Base-by-base conservation (phyloP, 1,140 invertebrate species). In the Elysia chlorotica region DNA sequence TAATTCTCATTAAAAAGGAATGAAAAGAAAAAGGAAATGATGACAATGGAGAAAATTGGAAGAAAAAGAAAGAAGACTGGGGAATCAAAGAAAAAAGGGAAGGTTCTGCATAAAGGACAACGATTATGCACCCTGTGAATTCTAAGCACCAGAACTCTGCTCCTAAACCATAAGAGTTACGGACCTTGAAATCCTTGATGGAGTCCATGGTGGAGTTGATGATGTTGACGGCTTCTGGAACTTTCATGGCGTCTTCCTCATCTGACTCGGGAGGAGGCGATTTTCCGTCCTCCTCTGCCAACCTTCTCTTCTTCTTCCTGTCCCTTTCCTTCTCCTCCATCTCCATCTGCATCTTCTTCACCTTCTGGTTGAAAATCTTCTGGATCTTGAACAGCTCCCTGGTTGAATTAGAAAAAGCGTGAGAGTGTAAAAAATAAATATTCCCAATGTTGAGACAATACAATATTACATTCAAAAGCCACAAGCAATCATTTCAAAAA, bases 291-390 rank as follows among this genome's bases (percentile, higher is more conserved):
- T 82, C 78, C 19, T 81, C 80, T 33, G 82, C 78, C 31, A 81
- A 71, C 70, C 79, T 71, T 38, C 76, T 79, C 56, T 83, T 83
- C 73, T 85, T 87, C 75, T 79, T 81, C 41, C 76, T 80, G 38
- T 84, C 87, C 6, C 84, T 71, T 53, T 83, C 82, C 2, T 77
- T 63, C 38, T 86, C 86, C 33, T 85, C 85, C 36, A 79, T 76
- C 74, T 87, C 86, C 74, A 78, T 78, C 71, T 73, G 48, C 59
- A 83, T 75, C 73, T 87, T 87, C 79, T 85, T 87, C 48, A 83
- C 92, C 85, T 93, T 93, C 54, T 90, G 91, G 79, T 92, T 92
- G 82, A 94, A 96, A 2, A 90, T 89, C 88, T 96, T 96, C 75
- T 94, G 93, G n/a, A 92, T 90, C 86, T 93, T 94, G 90, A 88